Evolutionary conservation across 2,888 invertebrate species (phyloP).

Genomic region (Agonopterix heracliana): DNA sequence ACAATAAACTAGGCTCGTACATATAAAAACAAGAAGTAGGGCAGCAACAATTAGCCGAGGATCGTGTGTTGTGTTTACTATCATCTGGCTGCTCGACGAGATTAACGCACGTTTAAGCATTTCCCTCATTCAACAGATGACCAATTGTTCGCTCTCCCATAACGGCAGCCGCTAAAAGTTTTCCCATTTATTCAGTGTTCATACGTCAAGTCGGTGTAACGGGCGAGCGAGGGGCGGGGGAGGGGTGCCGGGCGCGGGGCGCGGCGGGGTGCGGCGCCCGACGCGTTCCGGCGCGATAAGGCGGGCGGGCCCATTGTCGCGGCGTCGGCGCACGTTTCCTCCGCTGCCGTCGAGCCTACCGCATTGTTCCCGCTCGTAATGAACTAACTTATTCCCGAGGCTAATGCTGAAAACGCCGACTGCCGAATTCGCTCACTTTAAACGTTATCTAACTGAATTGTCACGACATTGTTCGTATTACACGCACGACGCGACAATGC

Average conservation of each 20-base stretch:
- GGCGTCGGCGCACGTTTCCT: constrained; percentile 76
- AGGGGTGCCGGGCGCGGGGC: constrained; percentile 7
- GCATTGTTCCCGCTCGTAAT: constrained; percentile 68
- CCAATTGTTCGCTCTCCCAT: constrained; percentile 72
- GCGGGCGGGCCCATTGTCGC: constrained; percentile 64
- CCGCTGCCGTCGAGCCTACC: constrained; percentile 67
- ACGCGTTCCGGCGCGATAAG: constrained; percentile 74
- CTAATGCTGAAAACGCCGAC: constrained; percentile 59
- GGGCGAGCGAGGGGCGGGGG: constrained; percentile 17
- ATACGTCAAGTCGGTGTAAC: constrained; percentile 57
- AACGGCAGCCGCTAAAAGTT: constrained; percentile 64
- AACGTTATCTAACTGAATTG: constrained; percentile 41
- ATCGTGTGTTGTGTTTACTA: constrained; percentile 25
- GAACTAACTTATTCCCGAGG: constrained; percentile 72
- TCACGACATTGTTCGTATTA: constrained; percentile 29
- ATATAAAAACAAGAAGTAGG: constrained; percentile 19
- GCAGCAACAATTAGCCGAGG: constrained; percentile 33
- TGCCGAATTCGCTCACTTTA: constrained; percentile 50
- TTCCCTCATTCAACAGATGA: constrained; percentile 57
- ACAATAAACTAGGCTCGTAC: neutral
- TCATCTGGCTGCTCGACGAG: constrained; percentile 38
- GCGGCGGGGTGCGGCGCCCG: constrained; percentile 27
- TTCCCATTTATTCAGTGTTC: constrained; percentile 74
- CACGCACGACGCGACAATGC: constrained; percentile 36
- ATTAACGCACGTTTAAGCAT: constrained; percentile 59